phyloP scores from a whole-genome alignment of 2,888 invertebrate genomes.

The Apodemia zela region DNA sequence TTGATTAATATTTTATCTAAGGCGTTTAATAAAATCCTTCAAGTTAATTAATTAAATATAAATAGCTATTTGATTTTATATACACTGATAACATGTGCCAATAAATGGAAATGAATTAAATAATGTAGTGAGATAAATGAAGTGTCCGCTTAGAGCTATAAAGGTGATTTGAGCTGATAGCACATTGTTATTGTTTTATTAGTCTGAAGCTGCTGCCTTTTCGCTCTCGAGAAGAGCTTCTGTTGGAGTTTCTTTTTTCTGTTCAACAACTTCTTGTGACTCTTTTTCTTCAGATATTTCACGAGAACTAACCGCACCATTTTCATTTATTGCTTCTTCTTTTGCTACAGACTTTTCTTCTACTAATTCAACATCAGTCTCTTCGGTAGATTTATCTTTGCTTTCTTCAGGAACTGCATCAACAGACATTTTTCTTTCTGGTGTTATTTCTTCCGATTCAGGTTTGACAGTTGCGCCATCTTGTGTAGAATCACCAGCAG shows the following conservation, averaged over 20 bases:
- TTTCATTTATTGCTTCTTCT: slow-evolving; percentile 56
- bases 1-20: slow-evolving; percentile 50
- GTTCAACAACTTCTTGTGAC: slow-evolving; percentile 39
- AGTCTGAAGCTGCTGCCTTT: slow-evolving; percentile 59
- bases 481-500: slow-evolving; percentile 26
- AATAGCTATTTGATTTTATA: slow-evolving; percentile 50
- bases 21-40: slow-evolving; percentile 61
- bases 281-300: slow-evolving; percentile 66
- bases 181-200: slow-evolving; percentile 47
- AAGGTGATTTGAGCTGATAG: slow-evolving; percentile 71
- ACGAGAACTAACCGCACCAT: slow-evolving; percentile 66
- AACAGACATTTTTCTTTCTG: slow-evolving; percentile 38
- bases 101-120: slow-evolving; percentile 62
- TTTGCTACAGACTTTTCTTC: slow-evolving; percentile 57
- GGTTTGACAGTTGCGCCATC: slow-evolving; percentile 35
- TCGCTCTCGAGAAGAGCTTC: slow-evolving; percentile 69
- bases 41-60: slow-evolving; percentile 54
- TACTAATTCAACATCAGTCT: slow-evolving; percentile 44
- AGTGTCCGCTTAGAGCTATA: slow-evolving; percentile 71
- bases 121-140: slow-evolving; percentile 65
- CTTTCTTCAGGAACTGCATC: slow-evolving; percentile 48
- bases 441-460: slow-evolving; percentile 32
- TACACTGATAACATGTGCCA: slow-evolving; percentile 45
- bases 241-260: slow-evolving; percentile 59
- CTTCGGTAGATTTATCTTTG: slow-evolving; percentile 32